Evolutionary conservation across 2,888 invertebrate genomes (phyloP).

Genomic region (Thysanoteuthis rhombus): DNA sequence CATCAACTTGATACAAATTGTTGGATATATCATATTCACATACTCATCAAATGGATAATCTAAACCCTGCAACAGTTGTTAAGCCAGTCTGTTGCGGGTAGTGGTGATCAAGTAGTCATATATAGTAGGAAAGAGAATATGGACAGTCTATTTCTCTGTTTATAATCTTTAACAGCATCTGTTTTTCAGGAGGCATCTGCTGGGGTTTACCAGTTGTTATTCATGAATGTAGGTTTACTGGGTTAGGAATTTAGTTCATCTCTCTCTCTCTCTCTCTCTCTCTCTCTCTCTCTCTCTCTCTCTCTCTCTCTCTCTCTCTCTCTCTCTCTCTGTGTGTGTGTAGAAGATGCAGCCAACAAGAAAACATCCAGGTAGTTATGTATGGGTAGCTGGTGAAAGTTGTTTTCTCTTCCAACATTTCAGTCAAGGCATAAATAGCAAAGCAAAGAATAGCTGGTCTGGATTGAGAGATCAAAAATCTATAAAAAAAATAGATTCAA

Average conservation of each 20-base stretch:
- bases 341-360: background rate
- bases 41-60: no score
- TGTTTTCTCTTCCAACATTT: background rate
- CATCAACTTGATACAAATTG: no score
- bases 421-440: background rate
- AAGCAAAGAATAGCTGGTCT: background rate
- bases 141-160: background rate
- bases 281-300: no score
- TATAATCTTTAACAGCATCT: background rate
- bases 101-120: no score
- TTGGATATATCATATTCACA: no score
- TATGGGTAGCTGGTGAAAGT: background rate
- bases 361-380: background rate
- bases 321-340: background rate
- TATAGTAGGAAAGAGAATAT: background rate
- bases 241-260: background rate
- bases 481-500: no score
- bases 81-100: no score
- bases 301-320: no score
- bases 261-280: background rate
- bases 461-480: background rate
- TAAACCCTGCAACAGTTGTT: no score
- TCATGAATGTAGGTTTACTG: background rate
- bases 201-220: background rate
- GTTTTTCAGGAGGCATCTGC: background rate